A percentile compares a stretch with the other conserved stretches of the same genome.
These are phyloP conservation scores for Antheraea mylitta DNA, from an alignment of 1,140 invertebrate species.

Conservation along the genomic window DNA sequence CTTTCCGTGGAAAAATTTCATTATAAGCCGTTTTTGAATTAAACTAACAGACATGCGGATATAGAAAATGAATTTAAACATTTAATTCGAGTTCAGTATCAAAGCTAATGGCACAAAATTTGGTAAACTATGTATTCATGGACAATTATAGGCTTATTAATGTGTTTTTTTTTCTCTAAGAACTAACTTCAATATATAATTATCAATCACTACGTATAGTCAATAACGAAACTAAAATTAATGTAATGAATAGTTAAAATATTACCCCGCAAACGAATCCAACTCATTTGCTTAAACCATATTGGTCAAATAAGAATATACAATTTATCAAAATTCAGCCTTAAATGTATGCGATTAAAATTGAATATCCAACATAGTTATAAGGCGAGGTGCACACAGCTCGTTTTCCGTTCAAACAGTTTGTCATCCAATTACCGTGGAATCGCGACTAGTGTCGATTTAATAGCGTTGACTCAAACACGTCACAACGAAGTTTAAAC, in stretches of 20 bases:
- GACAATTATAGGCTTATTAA: too few relatives aligned
- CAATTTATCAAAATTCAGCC: background rate
- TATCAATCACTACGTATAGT: too few relatives aligned
- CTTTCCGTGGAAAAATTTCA: too few relatives aligned
- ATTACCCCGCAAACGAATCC: background rate
- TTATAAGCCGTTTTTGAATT: too few relatives aligned
- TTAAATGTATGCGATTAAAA: slow-evolving; percentile 3
- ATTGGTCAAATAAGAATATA: slow-evolving; percentile 3
- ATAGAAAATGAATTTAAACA: too few relatives aligned
- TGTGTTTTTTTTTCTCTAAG: too few relatives aligned
- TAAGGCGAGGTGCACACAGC: slow-evolving; percentile 23
- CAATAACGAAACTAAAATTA: background rate
- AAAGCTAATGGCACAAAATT: too few relatives aligned
- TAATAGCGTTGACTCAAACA: slow-evolving; percentile 22
- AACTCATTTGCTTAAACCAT: slow-evolving; percentile 8
- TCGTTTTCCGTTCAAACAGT: slow-evolving; percentile 28
- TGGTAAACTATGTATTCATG: too few relatives aligned
- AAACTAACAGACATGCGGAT: too few relatives aligned
- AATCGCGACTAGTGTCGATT: slow-evolving; percentile 28
- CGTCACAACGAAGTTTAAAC: slow-evolving; percentile 18
- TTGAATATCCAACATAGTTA: background rate
- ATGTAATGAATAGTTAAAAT: background rate
- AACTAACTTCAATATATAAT: too few relatives aligned
- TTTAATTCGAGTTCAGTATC: too few relatives aligned
- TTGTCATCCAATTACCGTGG: slow-evolving; percentile 32